Conservation (phyloP, 2,113 vertebrate genomes). For the Forbesichthys papilliferus region DNA sequence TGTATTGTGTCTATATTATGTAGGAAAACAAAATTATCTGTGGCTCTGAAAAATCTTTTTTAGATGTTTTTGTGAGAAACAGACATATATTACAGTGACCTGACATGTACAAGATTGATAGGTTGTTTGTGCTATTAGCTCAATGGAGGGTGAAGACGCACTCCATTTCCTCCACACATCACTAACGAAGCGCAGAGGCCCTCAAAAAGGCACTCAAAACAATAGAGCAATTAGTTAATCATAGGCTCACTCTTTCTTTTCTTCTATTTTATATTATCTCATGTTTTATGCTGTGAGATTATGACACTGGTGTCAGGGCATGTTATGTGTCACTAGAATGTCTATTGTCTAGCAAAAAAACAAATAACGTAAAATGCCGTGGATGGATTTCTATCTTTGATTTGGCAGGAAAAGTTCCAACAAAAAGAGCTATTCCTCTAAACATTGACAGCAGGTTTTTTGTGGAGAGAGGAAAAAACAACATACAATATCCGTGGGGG, state of each 20-base stretch:
- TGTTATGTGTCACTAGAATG: slow-evolving; percentile 16
- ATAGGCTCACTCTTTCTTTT: no score
- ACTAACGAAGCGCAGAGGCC: slow-evolving; percentile 11
- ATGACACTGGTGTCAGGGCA: slow-evolving; percentile 45
- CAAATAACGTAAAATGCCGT: slow-evolving; percentile 1
- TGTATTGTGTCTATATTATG: not conserved
- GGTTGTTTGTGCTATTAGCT: slow-evolving; percentile 15
- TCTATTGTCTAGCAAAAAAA: slow-evolving; percentile 60
- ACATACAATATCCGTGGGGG: slow-evolving; percentile 24
- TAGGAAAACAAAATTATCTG: not conserved
- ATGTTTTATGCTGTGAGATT: slow-evolving; percentile 44
- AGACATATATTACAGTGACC: not conserved
- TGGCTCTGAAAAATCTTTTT: not conserved
- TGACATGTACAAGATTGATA: not conserved
- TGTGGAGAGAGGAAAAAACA: no score
- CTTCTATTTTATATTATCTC: slow-evolving; percentile 26
- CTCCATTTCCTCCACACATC: slow-evolving; percentile 14
- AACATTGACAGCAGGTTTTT: slow-evolving; percentile 32
- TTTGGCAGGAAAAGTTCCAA: no score
- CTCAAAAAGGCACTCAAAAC: slow-evolving; percentile 34
- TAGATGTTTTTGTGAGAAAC: not conserved
- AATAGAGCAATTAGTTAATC: slow-evolving; percentile 19
- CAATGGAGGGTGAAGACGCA: not conserved
- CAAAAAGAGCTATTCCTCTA: slow-evolving; percentile 12
- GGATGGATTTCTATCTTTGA: no score